Evolutionary conservation across 92 coral and sea anemone genomes (phyloP), one percentile per base, ranked within the genome.

Genomic region (Actinostola sp.): DNA sequence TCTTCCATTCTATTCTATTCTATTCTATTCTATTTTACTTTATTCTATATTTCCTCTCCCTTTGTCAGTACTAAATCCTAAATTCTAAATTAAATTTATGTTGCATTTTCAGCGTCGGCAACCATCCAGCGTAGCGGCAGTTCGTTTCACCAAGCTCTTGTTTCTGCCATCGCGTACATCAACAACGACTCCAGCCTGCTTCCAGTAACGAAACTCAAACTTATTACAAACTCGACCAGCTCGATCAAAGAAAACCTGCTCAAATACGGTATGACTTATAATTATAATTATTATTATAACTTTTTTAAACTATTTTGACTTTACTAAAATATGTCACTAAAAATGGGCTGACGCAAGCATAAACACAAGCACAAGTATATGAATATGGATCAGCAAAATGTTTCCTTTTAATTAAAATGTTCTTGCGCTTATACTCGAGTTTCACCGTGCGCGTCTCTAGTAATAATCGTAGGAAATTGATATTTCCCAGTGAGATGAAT

Each of bases 221-320:
- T 74, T 32, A 45, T 72, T 21, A 28, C 66, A 15, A 41, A 70
- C 42, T 13, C 61, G 13, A 77, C 67, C 14, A 26, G 16, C 21
- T 68, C 62, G 16, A 36, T 68, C 8, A 35, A 75, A 20, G 83
- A 77, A 23, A 67, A 67, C 49, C 34, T 79, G 8, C 71, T 78
- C 2, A 41, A 78, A 10, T 72, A 72, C 44, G 89, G 89, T 79
- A 59, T 71, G 86, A n/a, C n/a, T n/a, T n/a, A n/a, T n/a, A n/a
- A n/a, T n/a, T n/a, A n/a, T n/a, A n/a, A n/a, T n/a, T n/a, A n/a
- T n/a, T n/a, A n/a, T n/a, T n/a, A n/a, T n/a, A n/a, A n/a, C n/a
- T n/a, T n/a, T n/a, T n/a, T n/a, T n/a, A n/a, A n/a, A n/a, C n/a
- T n/a, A n/a, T n/a, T n/a, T n/a, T n/a, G n/a, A n/a, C n/a, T n/a